Evolutionary conservation across 2,888 invertebrate species (phyloP), one percentile per base, ranked within the genome.

Genomic region (Spodoptera littoralis): DNA sequence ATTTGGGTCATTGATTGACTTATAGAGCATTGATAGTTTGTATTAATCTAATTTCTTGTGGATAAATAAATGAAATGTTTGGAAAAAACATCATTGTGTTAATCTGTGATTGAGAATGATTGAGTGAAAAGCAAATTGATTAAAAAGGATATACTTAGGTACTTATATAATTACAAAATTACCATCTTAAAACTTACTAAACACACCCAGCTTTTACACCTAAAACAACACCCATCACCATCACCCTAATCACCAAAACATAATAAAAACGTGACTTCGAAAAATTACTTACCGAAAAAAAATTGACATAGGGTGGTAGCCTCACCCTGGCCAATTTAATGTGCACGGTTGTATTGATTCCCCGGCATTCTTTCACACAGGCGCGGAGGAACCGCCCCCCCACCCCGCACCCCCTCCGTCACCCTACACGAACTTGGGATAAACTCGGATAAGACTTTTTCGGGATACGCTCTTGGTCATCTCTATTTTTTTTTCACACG

Each of bases 291-390:
- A 83, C 87, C 84, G 83, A 83, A 87, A 86, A 88, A 36, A 88
- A 84, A 82, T 84, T 89, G 89, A 86, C 87, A 84, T 83, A 72
- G 73, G 80, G 76, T 78, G 79, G 74, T 58, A 48, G 77, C 82
- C 82, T 73, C 83, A 83, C 88, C 87, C 88, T 81, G 88, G 91
- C 89, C 91, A 92, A 93, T 93, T 93, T 93, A 92, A 92, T 90
- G 93, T 91, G 90, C 90, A 85, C 87, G 88, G 89, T 91, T 90
- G 93, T 94, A 94, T 94, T 94, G 94, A 94, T 94, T 94, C 92
- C 84, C 84, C 85, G 86, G 91, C 92, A 93, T 94, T 94, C 94
- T 93, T 93, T 92, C 92, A 93, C 92, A 93, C 93, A 92, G 92
- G 93, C 91, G 92, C 91, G 89, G 82, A 84, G 88, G 60, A 80